Evolutionary conservation across 1,140 invertebrate species (phyloP).

Genomic region (Eubasilissa regina): DNA sequence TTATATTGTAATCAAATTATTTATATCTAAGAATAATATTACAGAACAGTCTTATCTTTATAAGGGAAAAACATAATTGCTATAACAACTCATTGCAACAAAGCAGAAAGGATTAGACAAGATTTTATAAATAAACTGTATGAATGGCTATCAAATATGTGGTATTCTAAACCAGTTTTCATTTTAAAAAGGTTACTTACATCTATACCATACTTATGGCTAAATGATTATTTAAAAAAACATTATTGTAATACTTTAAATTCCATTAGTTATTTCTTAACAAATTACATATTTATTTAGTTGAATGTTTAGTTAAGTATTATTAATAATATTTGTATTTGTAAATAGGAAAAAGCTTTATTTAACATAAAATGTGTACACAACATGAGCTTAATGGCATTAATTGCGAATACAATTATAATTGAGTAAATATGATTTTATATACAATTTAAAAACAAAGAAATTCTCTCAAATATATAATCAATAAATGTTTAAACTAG

Average conservation of each 20-base stretch:
- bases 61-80: slow-evolving; percentile 32
- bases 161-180: too few species aligned
- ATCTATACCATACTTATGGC: not conserved
- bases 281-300: slow-evolving; percentile 1
- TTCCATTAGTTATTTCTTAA: slow-evolving; percentile 14
- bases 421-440: too few species aligned
- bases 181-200: not conserved
- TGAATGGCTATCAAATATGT: too few species aligned
- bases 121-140: not conserved
- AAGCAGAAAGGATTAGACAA: slow-evolving; percentile 1
- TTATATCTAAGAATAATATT: slow-evolving; percentile 8
- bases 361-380: not conserved
- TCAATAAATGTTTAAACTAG: too few species aligned
- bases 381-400: not conserved
- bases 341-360: slow-evolving; percentile 14
- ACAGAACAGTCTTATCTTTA: slow-evolving; percentile 41
- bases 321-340: not conserved
- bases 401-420: too few species aligned
- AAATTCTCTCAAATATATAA: too few species aligned
- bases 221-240: slow-evolving; percentile 3
- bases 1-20: not conserved
- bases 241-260: not conserved
- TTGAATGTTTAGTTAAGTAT: slow-evolving; percentile 8
- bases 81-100: not conserved
- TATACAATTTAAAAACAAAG: too few species aligned